Evolutionary conservation across 2,888 invertebrate species (phyloP).

Genomic region (Tipula confusa): DNA sequence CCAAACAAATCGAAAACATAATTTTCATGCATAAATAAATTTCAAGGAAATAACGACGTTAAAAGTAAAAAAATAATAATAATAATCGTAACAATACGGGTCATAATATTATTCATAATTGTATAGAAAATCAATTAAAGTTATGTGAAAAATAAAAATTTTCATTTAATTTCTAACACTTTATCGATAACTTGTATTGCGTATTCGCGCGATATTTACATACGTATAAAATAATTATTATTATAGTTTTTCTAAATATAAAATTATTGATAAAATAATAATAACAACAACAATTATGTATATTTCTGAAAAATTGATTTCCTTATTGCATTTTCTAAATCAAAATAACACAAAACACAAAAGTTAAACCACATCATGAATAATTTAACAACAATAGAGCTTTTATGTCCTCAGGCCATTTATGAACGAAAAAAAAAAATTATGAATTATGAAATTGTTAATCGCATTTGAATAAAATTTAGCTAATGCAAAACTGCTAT

Average conservation of each 20-base stretch:
- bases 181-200: not conserved
- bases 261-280: not conserved
- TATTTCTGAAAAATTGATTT: not conserved
- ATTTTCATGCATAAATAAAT: not conserved
- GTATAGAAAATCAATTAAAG: not conserved
- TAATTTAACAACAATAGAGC: constrained; percentile 20
- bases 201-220: not conserved
- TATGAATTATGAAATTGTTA: not conserved
- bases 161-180: not conserved
- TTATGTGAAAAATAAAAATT: not conserved
- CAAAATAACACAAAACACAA: not conserved
- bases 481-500: not conserved
- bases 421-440: not conserved
- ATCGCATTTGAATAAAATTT: not conserved
- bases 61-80: not conserved
- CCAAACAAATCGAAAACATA: not conserved
- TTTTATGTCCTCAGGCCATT: not conserved
- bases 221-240: not conserved
- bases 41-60: not conserved
- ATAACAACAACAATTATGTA: not conserved
- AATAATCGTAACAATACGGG: not conserved
- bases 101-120: not conserved
- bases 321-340: constrained; percentile 9
- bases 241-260: not conserved
- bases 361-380: not conserved